A percentile compares a stretch with the other conserved stretches of the same genome.
These are phyloP conservation scores for Brachyrhaphis roseni DNA, from an alignment of 2,797 vertebrate species.

Conservation along the genomic window DNA sequence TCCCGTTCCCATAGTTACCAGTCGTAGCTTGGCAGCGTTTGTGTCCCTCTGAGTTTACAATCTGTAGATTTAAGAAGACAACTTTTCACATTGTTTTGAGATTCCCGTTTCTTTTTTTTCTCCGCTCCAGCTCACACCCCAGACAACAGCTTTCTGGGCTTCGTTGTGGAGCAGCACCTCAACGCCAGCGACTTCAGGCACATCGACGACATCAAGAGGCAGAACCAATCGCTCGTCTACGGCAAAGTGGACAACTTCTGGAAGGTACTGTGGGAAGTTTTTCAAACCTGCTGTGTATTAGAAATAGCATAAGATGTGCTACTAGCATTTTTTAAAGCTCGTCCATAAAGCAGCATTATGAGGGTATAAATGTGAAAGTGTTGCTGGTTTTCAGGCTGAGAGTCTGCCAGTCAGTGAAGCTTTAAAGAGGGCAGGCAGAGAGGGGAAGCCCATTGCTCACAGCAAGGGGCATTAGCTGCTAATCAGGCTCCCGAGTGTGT, in stretches of 20 bases:
- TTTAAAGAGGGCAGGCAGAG: conserved; percentile 47
- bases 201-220: conserved; percentile 96
- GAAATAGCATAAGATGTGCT: too few species aligned
- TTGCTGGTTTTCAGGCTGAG: conserved; percentile 26
- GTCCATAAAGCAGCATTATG: neutral
- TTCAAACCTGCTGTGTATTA: neutral
- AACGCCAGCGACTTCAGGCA: conserved; percentile 96
- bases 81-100: neutral
- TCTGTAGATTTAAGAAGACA: neutral
- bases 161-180: conserved; percentile 98
- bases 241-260: conserved; percentile 99
- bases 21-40: conserved; percentile 34
- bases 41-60: neutral
- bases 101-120: neutral
- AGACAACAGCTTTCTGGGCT: conserved; percentile 98
- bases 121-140: conserved; percentile 91
- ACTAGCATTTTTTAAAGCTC: neutral
- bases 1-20: conserved; percentile 69
- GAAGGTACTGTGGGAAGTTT: conserved; percentile 84
- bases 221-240: conserved; percentile 97
- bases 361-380: conserved; percentile 3
- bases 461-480: conserved; percentile 66
- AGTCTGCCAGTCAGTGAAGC: conserved; percentile 27
- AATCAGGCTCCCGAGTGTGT: conserved; percentile 70
- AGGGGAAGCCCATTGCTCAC: conserved; percentile 54